Evolutionary conservation across 2,888 invertebrate genomes (phyloP), one percentile per base, ranked within the genome.

Genomic region (Stenurella melanura): DNA sequence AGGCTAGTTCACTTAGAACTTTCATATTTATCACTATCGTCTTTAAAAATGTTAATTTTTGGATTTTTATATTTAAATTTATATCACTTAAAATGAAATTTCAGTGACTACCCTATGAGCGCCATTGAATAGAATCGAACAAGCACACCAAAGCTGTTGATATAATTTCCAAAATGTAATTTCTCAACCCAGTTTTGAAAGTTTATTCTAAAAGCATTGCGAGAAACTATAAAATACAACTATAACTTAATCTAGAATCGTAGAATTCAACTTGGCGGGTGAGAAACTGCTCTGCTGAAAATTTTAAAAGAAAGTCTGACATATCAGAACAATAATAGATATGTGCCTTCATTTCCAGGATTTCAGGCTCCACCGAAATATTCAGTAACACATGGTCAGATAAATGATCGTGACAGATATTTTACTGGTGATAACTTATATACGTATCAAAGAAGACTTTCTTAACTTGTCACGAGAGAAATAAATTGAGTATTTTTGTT

Each of bases 311-410:
- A n/a, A 50, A 50, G 4, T 50, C 50, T 50, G 50, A 50, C n/a
- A 17, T 50, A 50, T 50, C 50, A 50, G 50, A 50, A 50, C 50
- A 50, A 50, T 50, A 50, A 50, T 6, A 50, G 15, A 50, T 50
- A 50, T 50, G 50, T 50, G 50, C n/a, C 50, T n/a, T 50, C 50
- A n/a, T 50, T 50, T n/a, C 50, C n/a, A 50, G 50, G 50, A 50
- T 50, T 50, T 50, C 50, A 50, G 50, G n/a, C 50, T 50, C n/a
- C 15, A 50, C 12, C 50, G n/a, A 50, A 50, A 50, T 50, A 50
- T 50, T 50, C 50, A 50, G 50, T 50, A 50, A 50, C 50, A 17
- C n/a, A 50, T 50, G 50, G 50, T 50, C 50, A 50, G 50, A 50
- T 50, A 50, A 50, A 50, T 50, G 50, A 50, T 50, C n/a, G 50